phyloP scores from a whole-genome alignment of 2,888 invertebrate species.

The Punctoribates punctum region DNA sequence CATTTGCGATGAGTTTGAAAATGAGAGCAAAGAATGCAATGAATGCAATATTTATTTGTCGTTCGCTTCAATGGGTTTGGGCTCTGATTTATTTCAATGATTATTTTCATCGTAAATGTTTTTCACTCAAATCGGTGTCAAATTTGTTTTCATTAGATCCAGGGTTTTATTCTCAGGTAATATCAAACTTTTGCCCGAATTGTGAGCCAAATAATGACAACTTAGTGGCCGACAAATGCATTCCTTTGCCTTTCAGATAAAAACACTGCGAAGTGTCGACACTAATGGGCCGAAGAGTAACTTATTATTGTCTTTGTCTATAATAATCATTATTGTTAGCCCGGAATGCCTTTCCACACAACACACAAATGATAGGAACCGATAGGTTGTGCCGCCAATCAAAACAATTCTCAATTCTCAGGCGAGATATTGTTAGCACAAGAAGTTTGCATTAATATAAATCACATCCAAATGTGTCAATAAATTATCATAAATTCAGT shows the following conservation, averaged over 20 bases:
- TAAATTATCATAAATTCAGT: conserved; percentile 27
- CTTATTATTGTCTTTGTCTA: conserved; percentile 26
- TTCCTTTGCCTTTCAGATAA: not conserved
- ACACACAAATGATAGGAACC: not conserved
- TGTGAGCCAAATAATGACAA: conserved; percentile 1
- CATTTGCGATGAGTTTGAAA: not conserved
- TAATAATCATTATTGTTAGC: conserved; percentile 23
- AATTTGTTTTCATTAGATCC: conserved; percentile 28
- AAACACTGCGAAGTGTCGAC: not conserved
- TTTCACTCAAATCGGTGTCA: conserved; percentile 3
- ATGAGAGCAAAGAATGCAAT: conserved; percentile 12
- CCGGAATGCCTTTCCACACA: not conserved
- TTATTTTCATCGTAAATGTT: not conserved
- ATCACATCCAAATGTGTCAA: conserved; percentile 16
- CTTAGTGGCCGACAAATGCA: not conserved
- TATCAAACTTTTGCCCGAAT: not conserved
- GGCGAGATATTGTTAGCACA: conserved; percentile 13
- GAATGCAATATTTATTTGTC: conserved; percentile 15
- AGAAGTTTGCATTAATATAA: conserved; percentile 28
- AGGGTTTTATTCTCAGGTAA: not conserved
- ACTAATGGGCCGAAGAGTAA: conserved; percentile 20
- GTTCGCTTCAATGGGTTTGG: conserved; percentile 1
- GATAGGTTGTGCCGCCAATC: conserved; percentile 18
- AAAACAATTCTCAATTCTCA: not conserved
- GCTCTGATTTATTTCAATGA: conserved; percentile 23